Percentiles rank a stretch among this genome's conserved stretches.
Conservation (phyloP, 2,797 vertebrate species). For the Rhinogobio ventralis region DNA sequence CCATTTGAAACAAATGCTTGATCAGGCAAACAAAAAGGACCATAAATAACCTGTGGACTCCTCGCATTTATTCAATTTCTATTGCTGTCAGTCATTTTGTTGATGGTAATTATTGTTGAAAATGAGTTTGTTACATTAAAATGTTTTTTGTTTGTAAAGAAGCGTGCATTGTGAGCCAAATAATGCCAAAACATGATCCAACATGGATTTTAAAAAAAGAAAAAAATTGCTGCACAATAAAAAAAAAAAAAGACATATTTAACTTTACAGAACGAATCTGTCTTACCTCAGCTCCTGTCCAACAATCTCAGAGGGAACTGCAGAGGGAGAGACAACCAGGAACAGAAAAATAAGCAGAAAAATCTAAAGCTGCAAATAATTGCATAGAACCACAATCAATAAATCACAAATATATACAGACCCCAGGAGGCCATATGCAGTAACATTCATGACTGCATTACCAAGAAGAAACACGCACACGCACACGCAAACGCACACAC, state of each 20-base stretch:
- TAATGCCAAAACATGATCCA: slow-evolving; percentile 20
- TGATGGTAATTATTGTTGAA: slow-evolving; percentile 12
- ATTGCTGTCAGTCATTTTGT: slow-evolving; percentile 1
- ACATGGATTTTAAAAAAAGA: slow-evolving; percentile 56
- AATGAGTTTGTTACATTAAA: slow-evolving; percentile 39
- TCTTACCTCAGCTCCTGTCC: slow-evolving; percentile 92
- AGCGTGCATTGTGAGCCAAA: slow-evolving; percentile 25
- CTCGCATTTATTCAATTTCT: neutral
- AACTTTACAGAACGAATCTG: slow-evolving; percentile 41
- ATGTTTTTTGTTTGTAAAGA: slow-evolving; percentile 19
- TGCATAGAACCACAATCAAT: slow-evolving; percentile 74
- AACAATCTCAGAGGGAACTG: slow-evolving; percentile 88
- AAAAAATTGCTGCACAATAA: neutral
- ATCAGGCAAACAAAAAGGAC: slow-evolving; percentile 1
- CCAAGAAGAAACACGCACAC: slow-evolving; percentile 53
- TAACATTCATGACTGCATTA: slow-evolving; percentile 69
- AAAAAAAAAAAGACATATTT: neutral
- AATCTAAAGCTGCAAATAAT: slow-evolving; percentile 63
- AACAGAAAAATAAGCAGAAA: slow-evolving; percentile 68
- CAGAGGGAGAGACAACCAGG: slow-evolving; percentile 56
- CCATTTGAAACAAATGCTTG: neutral
- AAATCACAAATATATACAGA: slow-evolving; percentile 75
- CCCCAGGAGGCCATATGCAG: slow-evolving; percentile 67
- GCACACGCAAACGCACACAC: slow-evolving; percentile 27
- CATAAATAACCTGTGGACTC: neutral